Percentiles rank a stretch among this genome's conserved stretches.
Conservation (phyloP, 1,140 invertebrate species). For the Charaxes varanes region DNA sequence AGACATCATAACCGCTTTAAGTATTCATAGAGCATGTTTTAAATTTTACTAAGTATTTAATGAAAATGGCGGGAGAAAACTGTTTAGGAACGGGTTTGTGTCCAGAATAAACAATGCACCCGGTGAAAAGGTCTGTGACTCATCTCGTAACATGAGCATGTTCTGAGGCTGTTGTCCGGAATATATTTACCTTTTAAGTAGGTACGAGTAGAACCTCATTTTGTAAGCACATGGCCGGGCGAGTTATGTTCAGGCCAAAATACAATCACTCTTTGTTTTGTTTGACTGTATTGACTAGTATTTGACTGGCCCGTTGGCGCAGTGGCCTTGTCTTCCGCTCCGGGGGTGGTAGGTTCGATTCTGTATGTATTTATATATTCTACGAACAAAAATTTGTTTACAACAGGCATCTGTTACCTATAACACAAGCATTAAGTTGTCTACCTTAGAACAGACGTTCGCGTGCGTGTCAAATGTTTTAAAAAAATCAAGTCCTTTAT, state of each 20-base stretch:
- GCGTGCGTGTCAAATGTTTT: no score
- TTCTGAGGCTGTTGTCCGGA: constrained; percentile 47
- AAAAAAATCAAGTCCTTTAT: no score
- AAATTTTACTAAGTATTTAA: constrained; percentile 17
- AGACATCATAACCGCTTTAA: no score
- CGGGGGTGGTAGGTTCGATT: no score
- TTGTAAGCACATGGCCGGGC: constrained; percentile 27
- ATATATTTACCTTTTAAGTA: constrained; percentile 54
- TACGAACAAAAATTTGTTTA: no score
- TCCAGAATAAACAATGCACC: constrained; percentile 58
- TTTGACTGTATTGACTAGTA: no score
- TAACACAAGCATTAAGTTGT: no score
- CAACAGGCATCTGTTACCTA: no score
- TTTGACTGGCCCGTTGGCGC: no score
- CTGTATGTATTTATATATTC: no score
- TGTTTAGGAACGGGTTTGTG: constrained; percentile 36
- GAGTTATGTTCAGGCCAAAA: constrained; percentile 18
- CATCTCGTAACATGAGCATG: constrained; percentile 44
- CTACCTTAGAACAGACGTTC: no score
- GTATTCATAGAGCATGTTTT: constrained; percentile 14
- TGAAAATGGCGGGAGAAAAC: constrained; percentile 35
- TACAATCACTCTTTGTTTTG: constrained; percentile 16
- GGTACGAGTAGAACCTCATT: constrained; percentile 35
- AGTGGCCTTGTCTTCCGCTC: no score
- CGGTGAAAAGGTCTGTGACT: constrained; percentile 66